Base-by-base conservation (phyloP, 2,888 invertebrate genomes). In the Amblyjoppa fuscipennis region DNA sequence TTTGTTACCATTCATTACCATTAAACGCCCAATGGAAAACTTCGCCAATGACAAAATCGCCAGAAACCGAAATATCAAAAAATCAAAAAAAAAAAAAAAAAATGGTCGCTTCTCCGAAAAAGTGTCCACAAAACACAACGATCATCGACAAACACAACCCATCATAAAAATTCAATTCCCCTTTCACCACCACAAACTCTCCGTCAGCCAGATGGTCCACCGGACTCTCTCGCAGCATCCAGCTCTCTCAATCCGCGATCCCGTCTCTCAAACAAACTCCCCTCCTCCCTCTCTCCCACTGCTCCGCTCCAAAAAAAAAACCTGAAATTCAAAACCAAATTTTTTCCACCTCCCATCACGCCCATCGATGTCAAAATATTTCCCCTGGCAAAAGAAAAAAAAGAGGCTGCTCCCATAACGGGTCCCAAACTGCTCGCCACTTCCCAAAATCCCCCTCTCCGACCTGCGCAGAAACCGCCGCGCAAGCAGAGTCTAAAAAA, bases 321-420 rank as follows among this genome's bases (percentile, higher is more conserved):
- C 31, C 6, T 68, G 85, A 86, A 86, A 87, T 81, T 49, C 53
- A 81, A 89, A 84, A 85, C 86, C 49, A 34, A 84, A 69, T 81
- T 84, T 75, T 41, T 61, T 53, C 34, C 59, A 78, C 64, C 61
- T 69, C 73, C 88, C 87, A 88, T 89, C 91, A 92, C 93, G 92
- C 93, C 93, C 89, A 91, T 89, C 86, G 86, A 87, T 93, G 93
- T 94, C 94, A 93, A 93, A 94, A 94, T 93, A 94, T 94, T 93
- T 93, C 90, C 89, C 76, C 85, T 86, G 83, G 85, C 75, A 66
- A 49, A 49, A 49, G 13, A 45, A 49, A 49, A 45, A 45, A 49
- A 49, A 49, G 41, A 41, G 41, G 41, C 41, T 11, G 11, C 11
- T 41, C 41, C 41, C 11, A 41, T 41, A 41, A 9, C 41, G 41